Evolutionary conservation across 1,140 invertebrate genomes (phyloP), one percentile per base, ranked within the genome.

Genomic region (Probaryconus sp.): DNA sequence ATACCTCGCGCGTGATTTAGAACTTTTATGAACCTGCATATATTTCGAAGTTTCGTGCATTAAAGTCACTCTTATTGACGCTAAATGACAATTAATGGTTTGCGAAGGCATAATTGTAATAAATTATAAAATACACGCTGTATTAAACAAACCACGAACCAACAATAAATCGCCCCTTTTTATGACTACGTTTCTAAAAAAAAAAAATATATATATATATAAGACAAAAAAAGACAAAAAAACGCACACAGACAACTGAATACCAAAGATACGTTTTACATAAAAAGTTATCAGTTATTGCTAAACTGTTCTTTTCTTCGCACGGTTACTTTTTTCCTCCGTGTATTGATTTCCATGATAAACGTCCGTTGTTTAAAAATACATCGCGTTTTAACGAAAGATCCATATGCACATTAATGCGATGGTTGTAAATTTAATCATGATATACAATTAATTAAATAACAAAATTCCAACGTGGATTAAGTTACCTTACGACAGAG

Each of bases 101-200:
- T 7, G 5, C 17, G 26, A 9, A 11, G 21, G 42, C 9, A 31
- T 42, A 45, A 45, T 65, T 55, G 28, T n/a, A 30, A 55, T 45
- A 21, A 37, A 65, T 65, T 65, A 65, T 65, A 48, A 35, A 28
- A 65, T 40, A 47, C 28, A 37, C 5, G 9, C 55, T 55, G 47
- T 55, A 53, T 55, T 47, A 55, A 47, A 40, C 38, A 53, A 64
- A 42, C 26, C 37, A 17, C 28, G 9, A 24, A 45, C 17, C 45
- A 45, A 24, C 24, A 56, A 16, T 4, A 47, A 38, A 16, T 18
- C 28, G 33, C 43, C n/a, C n/a, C n/a, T n/a, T n/a, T n/a, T n/a
- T n/a, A n/a, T n/a, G n/a, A n/a, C n/a, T n/a, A n/a, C n/a, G n/a
- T n/a, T n/a, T n/a, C n/a, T n/a, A n/a, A n/a, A n/a, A n/a, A n/a